Evolutionary conservation across 1,140 invertebrate species (phyloP).

Genomic region (Aphis craccivora): DNA sequence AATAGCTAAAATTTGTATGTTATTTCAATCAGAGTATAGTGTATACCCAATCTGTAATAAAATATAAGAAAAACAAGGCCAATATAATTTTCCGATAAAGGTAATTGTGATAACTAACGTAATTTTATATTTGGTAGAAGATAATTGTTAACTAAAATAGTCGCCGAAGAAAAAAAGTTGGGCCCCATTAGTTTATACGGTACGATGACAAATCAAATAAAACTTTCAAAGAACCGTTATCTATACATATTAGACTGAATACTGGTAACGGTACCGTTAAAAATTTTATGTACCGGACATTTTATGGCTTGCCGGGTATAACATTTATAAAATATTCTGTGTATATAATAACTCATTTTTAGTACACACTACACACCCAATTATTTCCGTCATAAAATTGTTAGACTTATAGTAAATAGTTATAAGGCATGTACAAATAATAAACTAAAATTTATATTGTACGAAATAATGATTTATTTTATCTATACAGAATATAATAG

Average conservation of each 20-base stretch:
- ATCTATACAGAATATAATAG: background rate
- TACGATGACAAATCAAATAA: background rate
- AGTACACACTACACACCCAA: background rate
- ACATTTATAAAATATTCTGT: background rate
- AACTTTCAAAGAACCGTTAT: background rate
- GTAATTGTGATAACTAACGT: too few species aligned
- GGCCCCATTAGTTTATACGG: background rate
- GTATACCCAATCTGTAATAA: too few species aligned
- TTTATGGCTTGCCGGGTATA: background rate
- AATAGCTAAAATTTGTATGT: too few species aligned
- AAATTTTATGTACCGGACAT: background rate
- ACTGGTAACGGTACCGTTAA: background rate
- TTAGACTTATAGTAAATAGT: background rate
- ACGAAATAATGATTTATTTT: background rate
- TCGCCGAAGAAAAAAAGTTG: too few species aligned
- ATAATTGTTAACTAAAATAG: too few species aligned
- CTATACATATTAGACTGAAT: background rate
- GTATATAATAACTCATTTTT: background rate
- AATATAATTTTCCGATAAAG: too few species aligned
- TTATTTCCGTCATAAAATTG: background rate
- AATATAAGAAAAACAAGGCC: too few species aligned
- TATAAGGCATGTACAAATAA: background rate
- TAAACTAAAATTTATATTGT: background rate
- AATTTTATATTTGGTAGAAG: too few species aligned
- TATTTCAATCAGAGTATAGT: too few species aligned